These are phyloP conservation scores for Drosophila prostipennis DNA, from an alignment of 2,888 invertebrate species.

Conservation along the genomic window DNA sequence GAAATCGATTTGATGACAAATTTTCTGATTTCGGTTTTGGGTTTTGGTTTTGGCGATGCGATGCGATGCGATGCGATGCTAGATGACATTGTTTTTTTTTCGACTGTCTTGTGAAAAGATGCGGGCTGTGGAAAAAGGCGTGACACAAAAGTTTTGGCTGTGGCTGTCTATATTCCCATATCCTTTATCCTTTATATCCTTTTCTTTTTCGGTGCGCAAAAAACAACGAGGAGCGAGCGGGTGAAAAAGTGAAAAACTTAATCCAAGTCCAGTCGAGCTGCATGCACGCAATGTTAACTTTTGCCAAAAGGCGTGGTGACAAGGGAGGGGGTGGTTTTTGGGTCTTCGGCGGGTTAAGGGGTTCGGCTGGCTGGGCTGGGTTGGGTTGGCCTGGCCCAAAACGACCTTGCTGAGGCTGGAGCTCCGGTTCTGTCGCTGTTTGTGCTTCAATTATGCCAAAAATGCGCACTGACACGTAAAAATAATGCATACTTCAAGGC, in stretches of 20 bases:
- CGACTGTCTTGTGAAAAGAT: conserved; percentile 13
- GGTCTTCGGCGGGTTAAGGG: background rate
- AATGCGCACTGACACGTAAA: conserved; percentile 78
- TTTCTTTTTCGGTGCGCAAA: conserved; percentile 23
- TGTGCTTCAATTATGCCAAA: conserved; percentile 78
- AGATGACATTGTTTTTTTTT: conserved; percentile 8
- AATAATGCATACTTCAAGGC: conserved; percentile 80
- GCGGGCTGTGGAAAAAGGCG: conserved; percentile 36
- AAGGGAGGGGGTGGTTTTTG: background rate
- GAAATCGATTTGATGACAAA: conserved; percentile 37
- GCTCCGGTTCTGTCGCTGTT: conserved; percentile 56
- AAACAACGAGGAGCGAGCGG: conserved; percentile 11
- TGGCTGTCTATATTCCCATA: conserved; percentile 40
- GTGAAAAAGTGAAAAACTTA: conserved; percentile 43
- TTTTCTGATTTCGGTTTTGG: background rate
- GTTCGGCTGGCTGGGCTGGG: background rate
- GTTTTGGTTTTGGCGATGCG: conserved; percentile 1
- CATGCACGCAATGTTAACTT: conserved; percentile 47
- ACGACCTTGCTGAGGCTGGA: conserved; percentile 44
- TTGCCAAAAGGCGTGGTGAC: conserved; percentile 28
- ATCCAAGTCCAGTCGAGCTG: conserved; percentile 49
- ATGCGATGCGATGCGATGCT: no score
- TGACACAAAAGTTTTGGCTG: conserved; percentile 32
- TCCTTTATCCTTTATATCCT: conserved; percentile 25
- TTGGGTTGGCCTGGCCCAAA: conserved; percentile 8